Evolutionary conservation across 2,797 vertebrate species (phyloP).

Genomic region (Cuniculus paca): DNA sequence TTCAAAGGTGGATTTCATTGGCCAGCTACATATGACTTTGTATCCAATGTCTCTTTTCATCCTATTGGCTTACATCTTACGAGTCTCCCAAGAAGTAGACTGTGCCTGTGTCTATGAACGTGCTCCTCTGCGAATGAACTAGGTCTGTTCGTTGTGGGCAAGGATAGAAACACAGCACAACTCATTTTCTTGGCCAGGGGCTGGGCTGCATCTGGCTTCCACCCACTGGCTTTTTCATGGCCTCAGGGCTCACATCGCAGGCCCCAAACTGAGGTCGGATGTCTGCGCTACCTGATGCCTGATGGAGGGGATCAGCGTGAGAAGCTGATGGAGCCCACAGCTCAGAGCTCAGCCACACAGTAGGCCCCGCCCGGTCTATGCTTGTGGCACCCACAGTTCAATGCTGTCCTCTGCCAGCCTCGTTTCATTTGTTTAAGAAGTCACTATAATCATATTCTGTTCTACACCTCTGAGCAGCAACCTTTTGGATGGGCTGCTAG

Average conservation of each 20-base stretch:
- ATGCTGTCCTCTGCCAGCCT: neutral
- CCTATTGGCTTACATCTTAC: neutral
- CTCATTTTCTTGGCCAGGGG: neutral
- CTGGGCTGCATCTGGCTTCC: no score
- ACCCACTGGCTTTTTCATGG: neutral
- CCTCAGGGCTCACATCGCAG: no score
- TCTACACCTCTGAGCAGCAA: neutral
- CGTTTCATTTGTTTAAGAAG: neutral
- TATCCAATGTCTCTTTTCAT: no score
- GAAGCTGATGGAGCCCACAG: neutral
- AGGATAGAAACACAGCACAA: rapidly evolving
- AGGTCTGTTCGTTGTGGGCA: rapidly evolving
- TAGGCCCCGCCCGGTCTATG: rapidly evolving
- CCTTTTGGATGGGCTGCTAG: neutral
- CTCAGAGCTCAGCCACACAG: no score
- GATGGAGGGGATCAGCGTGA: neutral
- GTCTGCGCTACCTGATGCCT: neutral
- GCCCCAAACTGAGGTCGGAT: neutral
- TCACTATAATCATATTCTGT: neutral
- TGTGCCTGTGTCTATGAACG: neutral
- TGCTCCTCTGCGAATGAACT: no score
- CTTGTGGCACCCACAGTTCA: neutral
- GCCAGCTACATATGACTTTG: neutral
- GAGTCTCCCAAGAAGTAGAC: no score
- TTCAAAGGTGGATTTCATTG: neutral